Base-by-base conservation (phyloP, 2,797 vertebrate genomes). In the Molothrus aeneus region DNA sequence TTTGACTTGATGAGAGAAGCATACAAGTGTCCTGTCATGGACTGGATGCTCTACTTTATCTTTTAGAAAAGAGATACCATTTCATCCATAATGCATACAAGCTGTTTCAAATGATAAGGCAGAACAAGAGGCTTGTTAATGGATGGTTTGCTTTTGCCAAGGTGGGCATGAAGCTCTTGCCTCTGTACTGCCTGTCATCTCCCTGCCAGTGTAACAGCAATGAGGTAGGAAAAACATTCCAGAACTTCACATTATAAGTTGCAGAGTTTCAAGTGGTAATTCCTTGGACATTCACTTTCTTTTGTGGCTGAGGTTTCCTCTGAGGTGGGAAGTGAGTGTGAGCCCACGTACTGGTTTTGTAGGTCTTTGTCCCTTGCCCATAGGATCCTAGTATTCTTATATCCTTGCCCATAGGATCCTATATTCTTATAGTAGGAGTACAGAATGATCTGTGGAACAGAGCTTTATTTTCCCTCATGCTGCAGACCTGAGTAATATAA, bases 1-100 rank as follows among this genome's bases (percentile, higher is more conserved):
- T 95, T 94, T 93, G 69, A 70, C 88, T 80, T 80, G 29, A 66
- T 57, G 86, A 77, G 70, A 75, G 77, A 88, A 73, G 70, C 22
- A 17, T 26, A 21, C 36, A 74, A 86, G 56, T 90, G 63, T 90
- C 72, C 69, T 91, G 75, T 87, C 72, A 72, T 2, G 0, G 54
- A 69, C 51, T 78, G 59, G 54, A 51, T 59, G 54, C 65, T 89
- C 10, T 63, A 54, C 57, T 90, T 93, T 40, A 36, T 86, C 71
- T 85, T 69, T 88, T 80, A 90, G 43, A 51, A 83, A 72, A 83
- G 82, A 78, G 63, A 87, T 78, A 90, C 34, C 7, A 26, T 94
- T 92, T 93, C 75, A 78, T 77, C 43, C n/a, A 17, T 79, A 72
- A 88, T 43, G 45, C 25, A 72, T 66, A 36, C 68, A 88, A 92